Evolutionary conservation across 2,113 vertebrate species (phyloP), one percentile per base, ranked within the genome.

Genomic region (Chaetorhynchus papuensis): DNA sequence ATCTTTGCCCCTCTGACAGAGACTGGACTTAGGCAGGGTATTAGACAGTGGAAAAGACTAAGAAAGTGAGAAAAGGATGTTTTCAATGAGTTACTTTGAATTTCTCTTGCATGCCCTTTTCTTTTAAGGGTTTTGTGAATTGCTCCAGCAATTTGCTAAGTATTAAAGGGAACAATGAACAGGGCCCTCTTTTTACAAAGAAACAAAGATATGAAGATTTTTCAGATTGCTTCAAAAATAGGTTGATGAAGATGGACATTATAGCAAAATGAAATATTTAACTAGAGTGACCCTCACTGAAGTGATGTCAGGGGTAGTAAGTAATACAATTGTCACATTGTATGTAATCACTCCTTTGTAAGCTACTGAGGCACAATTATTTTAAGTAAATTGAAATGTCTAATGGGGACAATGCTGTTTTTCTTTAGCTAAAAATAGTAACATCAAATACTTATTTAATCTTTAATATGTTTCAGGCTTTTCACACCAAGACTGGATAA

Each of bases 181-280:
- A 78, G 52, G 72, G 47, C 33, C 56, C 27, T 96, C 82, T 39
- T 85, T 83, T 95, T 82, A 77, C 54, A 93, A 94, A 94, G 74
- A 86, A 86, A 84, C 69, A 93, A 90, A 94, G 86, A 90, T 93
- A 93, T 78, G 81, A 88, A 93, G 83, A 81, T 93, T 92, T 88
- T 94, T 78, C 76, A 88, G 84, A 88, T 88, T 95, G 60, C 65
- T 84, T 96, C 63, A 90, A 71, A 87, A 96, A 87, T 94, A 78
- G 79, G 69, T 89, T 94, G 91, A 93, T 95, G 95, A 96, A 96
- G 93, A 95, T 83, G 83, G 93, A 94, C 93, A 47, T 94, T 74
- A 53, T 39, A 94, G 87, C 83, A 95, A 96, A 96, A 95, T 79
- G 90, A 89, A 97, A 97, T 95, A 90, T 93, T 93, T 93, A 94